Evolutionary conservation across 2,888 invertebrate species (phyloP).

Genomic region (Isoperla grammatica): DNA sequence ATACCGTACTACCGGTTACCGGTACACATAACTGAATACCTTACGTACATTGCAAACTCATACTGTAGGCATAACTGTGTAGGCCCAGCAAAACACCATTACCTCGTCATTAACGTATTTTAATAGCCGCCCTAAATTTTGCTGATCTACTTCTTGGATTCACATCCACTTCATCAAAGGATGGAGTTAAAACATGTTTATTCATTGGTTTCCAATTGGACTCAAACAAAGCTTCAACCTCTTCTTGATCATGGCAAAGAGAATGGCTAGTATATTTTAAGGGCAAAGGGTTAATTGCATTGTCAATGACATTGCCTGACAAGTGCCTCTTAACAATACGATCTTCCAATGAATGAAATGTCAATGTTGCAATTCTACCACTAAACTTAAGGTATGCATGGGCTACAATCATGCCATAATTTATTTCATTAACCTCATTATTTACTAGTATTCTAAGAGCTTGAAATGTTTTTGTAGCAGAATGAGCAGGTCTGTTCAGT

Average conservation of each 20-base stretch:
- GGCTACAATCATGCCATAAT: conserved; percentile 77
- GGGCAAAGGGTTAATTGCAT: conserved; percentile 63
- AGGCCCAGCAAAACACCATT: no score
- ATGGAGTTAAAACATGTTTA: conserved; percentile 74
- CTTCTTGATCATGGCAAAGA: conserved; percentile 51
- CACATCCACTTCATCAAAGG: conserved; percentile 60
- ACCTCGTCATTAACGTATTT: conserved; percentile 43
- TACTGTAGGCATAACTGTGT: no score
- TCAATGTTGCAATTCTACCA: conserved; percentile 74
- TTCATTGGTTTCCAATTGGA: conserved; percentile 72
- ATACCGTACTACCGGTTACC: no score
- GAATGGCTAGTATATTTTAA: conserved; percentile 64
- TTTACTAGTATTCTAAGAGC: conserved; percentile 93
- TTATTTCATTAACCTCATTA: conserved; percentile 92
- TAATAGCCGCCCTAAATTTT: conserved; percentile 77
- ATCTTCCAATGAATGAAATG: conserved; percentile 93
- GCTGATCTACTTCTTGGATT: conserved; percentile 89
- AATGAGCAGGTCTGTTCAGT: conserved; percentile 67
- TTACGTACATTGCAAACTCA: no score
- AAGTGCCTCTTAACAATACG: conserved; percentile 88
- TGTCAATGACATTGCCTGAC: conserved; percentile 66
- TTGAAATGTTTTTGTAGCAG: conserved; percentile 89
- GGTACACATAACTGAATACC: no score
- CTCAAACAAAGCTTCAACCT: conserved; percentile 55
- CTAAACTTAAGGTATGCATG: conserved; percentile 68